Percentiles rank a stretch among this genome's conserved stretches.
Evolutionary conservation across 2,888 invertebrate species (phyloP).

Genomic region (Syrphus vitripennis): DNA sequence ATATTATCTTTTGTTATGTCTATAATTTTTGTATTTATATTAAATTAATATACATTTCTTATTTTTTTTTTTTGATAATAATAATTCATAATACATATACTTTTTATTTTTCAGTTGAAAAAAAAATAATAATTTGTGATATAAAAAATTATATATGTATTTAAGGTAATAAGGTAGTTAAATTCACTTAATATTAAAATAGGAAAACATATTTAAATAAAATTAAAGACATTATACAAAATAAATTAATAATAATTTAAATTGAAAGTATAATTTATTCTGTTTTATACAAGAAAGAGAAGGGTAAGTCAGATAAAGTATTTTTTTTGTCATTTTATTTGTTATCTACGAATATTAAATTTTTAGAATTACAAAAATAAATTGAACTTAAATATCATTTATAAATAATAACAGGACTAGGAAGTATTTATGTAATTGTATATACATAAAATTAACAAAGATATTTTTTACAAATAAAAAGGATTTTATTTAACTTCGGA

Average conservation of each 20-base stretch:
- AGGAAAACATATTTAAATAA: conserved; percentile 40
- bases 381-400: conserved; percentile 9
- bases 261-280: conserved; percentile 7
- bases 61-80: neutral
- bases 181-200: conserved; percentile 23
- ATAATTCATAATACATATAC: conserved; percentile 4
- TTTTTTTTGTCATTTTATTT: neutral
- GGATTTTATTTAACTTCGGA: neutral
- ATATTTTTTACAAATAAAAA: neutral
- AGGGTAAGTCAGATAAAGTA: neutral
- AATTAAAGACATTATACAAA: conserved; percentile 23
- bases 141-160: conserved; percentile 9
- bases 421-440: conserved; percentile 30
- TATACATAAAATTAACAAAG: neutral
- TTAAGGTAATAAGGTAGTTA: neutral
- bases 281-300: conserved; percentile 20
- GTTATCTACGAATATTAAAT: neutral
- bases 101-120: conserved; percentile 22
- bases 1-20: neutral
- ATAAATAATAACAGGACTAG: conserved; percentile 63
- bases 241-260: conserved; percentile 12
- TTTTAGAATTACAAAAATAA: neutral
- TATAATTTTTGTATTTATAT: neutral
- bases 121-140: conserved; percentile 21
- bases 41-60: conserved; percentile 17